Evolutionary conservation across 2,113 vertebrate genomes (phyloP).

Genomic region (Isurus oxyrinchus): DNA sequence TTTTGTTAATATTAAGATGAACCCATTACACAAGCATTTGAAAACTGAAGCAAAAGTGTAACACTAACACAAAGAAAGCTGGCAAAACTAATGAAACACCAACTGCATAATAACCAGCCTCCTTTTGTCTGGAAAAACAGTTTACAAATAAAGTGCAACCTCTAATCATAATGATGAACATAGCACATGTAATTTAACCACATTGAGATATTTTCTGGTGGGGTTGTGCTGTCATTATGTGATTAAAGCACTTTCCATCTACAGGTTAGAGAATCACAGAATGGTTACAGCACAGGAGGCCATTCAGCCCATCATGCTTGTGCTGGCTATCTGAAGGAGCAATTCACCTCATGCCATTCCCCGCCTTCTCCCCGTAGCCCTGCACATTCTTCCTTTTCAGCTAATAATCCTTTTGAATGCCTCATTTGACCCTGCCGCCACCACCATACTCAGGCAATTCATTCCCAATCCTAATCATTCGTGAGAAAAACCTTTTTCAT

Average conservation of each 20-base stretch:
- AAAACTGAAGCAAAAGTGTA: background rate
- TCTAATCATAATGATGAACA: constrained; percentile 13
- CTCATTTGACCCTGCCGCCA: too few species aligned
- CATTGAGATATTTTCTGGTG: background rate
- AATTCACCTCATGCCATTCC: too few species aligned
- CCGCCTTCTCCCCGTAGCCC: too few species aligned
- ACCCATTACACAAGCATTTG: background rate
- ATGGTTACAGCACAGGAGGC: too few species aligned
- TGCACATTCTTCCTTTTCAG: too few species aligned
- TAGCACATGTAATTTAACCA: background rate
- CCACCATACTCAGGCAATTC: too few species aligned
- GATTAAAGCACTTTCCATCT: background rate
- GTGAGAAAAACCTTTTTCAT: too few species aligned
- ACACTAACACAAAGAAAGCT: background rate
- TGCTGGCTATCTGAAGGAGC: too few species aligned
- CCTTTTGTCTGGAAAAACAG: background rate
- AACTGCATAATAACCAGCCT: background rate
- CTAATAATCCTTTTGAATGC: too few species aligned
- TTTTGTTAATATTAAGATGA: background rate
- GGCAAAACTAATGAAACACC: background rate
- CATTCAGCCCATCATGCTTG: too few species aligned
- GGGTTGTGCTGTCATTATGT: background rate
- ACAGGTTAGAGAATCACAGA: background rate
- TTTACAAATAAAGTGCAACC: constrained; percentile 22
- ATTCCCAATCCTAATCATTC: too few species aligned